A percentile compares a stretch with the other conserved stretches of the same genome.
These are phyloP conservation scores for Onychostoma macrolepis DNA, from an alignment of 2,113 vertebrate genomes.

Conservation along the genomic window DNA sequence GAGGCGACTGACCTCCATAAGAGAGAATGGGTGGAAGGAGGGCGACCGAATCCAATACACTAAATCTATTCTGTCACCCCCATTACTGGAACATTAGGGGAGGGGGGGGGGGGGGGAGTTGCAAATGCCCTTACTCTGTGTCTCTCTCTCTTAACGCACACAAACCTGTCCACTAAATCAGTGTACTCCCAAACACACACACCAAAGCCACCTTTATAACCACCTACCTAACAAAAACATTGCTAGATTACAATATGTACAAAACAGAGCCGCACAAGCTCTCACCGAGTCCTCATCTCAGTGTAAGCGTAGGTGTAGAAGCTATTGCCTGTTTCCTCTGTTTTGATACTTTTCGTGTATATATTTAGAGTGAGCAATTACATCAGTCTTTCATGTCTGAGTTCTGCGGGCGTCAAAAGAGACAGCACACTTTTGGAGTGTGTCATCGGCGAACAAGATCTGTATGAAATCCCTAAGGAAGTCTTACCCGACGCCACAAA, in stretches of 20 bases:
- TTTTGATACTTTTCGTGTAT: constrained; percentile 32
- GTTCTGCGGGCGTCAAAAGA: constrained; percentile 31
- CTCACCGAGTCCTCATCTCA: constrained; percentile 33
- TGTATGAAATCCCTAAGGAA: constrained; percentile 12
- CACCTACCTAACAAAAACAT: background rate
- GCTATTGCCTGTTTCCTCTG: constrained; percentile 21
- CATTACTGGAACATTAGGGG: constrained; percentile 56
- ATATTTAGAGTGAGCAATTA: constrained; percentile 59
- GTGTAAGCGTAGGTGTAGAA: constrained; percentile 7
- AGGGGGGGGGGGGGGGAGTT: constrained; percentile 32
- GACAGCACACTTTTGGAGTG: background rate
- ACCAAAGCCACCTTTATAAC: background rate
- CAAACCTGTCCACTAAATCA: constrained; percentile 10
- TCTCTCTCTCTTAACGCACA: constrained; percentile 28
- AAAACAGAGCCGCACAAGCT: background rate
- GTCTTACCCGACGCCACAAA: background rate
- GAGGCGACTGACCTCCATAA: constrained; percentile 69
- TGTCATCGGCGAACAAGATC: background rate
- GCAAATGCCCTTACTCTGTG: constrained; percentile 44
- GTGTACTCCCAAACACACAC: background rate
- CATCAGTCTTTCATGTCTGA: constrained; percentile 31
- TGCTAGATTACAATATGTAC: background rate
- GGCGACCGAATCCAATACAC: constrained; percentile 38
- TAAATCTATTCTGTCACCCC: constrained; percentile 61
- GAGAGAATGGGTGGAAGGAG: constrained; percentile 6